A percentile compares a stretch with the other conserved stretches of the same genome.
Conservation (phyloP, 1,140 invertebrate genomes). For the Pteromalus puparum region DNA sequence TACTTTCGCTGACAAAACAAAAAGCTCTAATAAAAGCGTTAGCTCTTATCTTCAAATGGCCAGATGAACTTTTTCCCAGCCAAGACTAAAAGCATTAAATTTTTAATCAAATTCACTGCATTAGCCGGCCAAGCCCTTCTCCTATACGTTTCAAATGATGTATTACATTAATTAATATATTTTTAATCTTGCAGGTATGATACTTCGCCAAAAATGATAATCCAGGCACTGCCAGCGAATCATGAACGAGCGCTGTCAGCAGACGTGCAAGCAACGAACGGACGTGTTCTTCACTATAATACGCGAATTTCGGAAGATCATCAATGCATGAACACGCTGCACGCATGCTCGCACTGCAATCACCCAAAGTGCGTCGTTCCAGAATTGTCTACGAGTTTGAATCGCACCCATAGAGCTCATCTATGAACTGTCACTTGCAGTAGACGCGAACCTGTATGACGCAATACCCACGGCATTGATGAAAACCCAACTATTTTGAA, state of each 20-base stretch:
- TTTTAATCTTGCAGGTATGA: neutral
- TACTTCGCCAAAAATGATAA: no score
- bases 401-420: neutral
- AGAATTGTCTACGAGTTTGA: neutral
- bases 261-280: no score
- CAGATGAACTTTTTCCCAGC: neutral
- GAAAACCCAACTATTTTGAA: neutral
- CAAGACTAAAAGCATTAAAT: neutral
- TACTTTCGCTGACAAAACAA: neutral
- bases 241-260: no score
- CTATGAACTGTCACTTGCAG: neutral
- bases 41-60: neutral
- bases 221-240: no score
- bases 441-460: neutral
- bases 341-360: neutral
- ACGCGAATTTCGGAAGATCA: neutral
- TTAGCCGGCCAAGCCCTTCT: neutral
- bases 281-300: neutral
- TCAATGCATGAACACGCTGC: neutral
- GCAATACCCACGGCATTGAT: neutral
- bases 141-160: neutral
- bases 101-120: neutral
- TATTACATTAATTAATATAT: neutral
- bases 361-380: neutral
- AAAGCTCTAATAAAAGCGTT: neutral